These are phyloP conservation scores for Bellardia bayeri DNA, from an alignment of 2,888 invertebrate genomes.

Conservation along the genomic window DNA sequence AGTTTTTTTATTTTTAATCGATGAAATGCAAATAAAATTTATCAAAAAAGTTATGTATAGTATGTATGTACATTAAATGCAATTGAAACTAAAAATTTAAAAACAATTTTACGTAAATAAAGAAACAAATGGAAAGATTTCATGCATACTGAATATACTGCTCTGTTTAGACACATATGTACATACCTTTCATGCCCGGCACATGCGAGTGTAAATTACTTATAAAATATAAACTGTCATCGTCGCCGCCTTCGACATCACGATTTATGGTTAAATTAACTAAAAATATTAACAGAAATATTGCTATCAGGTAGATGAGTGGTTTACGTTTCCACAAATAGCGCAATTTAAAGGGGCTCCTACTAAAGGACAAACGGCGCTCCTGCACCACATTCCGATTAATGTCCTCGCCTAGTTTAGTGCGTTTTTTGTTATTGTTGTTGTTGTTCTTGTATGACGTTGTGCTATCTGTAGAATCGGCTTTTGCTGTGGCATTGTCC, in stretches of 20 bases:
- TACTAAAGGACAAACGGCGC: constrained; percentile 51
- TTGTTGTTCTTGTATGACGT: constrained; percentile 6
- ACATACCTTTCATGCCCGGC: constrained; percentile 82
- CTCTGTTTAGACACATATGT: neutral
- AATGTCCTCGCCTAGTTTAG: constrained; percentile 56
- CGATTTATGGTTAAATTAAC: constrained; percentile 78
- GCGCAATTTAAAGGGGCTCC: constrained; percentile 60
- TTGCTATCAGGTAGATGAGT: constrained; percentile 72
- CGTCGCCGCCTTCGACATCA: constrained; percentile 76
- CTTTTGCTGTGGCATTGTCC: neutral
- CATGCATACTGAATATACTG: neutral
- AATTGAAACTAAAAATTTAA: neutral
- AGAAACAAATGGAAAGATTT: neutral
- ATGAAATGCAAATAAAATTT: constrained; percentile 4
- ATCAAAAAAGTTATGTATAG: neutral
- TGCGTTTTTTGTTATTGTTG: constrained; percentile 45
- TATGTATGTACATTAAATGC: neutral
- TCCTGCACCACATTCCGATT: constrained; percentile 66
- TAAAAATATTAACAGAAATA: constrained; percentile 77
- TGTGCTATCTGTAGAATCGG: constrained; percentile 1
- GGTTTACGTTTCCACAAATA: constrained; percentile 77
- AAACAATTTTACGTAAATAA: neutral
- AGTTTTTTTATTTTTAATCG: constrained; percentile 23
- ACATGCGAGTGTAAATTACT: constrained; percentile 79
- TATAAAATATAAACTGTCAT: constrained; percentile 63